Evolutionary conservation across 1,140 invertebrate genomes (phyloP), one percentile per base, ranked within the genome.

Genomic region (Chymomyza costata): DNA sequence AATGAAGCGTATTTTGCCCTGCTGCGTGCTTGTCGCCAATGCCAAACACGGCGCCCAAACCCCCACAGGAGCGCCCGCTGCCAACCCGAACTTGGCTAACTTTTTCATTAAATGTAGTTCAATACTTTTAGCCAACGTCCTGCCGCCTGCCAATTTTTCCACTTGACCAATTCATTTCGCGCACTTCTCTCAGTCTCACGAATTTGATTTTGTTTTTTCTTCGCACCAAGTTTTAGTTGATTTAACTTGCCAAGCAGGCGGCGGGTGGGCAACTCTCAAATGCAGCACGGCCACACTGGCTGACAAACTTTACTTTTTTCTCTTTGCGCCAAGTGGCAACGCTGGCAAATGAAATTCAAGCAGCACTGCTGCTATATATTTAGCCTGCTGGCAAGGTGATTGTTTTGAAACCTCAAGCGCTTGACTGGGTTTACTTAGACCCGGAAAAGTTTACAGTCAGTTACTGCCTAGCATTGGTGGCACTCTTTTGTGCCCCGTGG

Each of bases 101-200:
- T 78, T 78, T 78, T 80, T 78, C 73, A 78, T 78, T 78, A 78
- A 78, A 78, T 78, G 73, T 78, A 78, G 80, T 78, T 78, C 73
- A 80, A 78, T 78, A 78, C 71, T 80, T 80, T 78, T 63, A 34
- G n/a, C 54, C 35, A 48, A n/a, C 19, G 34, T 16, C 40, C 35
- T 11, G 32, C 25, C 30, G 2, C 6, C 58, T 78, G 70, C 56
- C 63, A 78, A 80, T 80, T 78, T 78, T 78, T 80, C 73, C 73
- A 78, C 73, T 78, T 78, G 73, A 78, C 73, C 73, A 78, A 78
- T 80, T 78, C 73, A 78, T 78, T 78, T 78, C 71, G 59, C 54
- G 54, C 48, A 44, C 58, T 57, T 61, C 57, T 48, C 57, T 44
- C 57, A 60, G 43, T 43, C 37, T 41, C 34, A 18, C 32, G 38